A percentile compares a stretch with the other conserved stretches of the same genome.
phyloP scores from a whole-genome alignment of 2,888 invertebrate species.

The Antitype chi region DNA sequence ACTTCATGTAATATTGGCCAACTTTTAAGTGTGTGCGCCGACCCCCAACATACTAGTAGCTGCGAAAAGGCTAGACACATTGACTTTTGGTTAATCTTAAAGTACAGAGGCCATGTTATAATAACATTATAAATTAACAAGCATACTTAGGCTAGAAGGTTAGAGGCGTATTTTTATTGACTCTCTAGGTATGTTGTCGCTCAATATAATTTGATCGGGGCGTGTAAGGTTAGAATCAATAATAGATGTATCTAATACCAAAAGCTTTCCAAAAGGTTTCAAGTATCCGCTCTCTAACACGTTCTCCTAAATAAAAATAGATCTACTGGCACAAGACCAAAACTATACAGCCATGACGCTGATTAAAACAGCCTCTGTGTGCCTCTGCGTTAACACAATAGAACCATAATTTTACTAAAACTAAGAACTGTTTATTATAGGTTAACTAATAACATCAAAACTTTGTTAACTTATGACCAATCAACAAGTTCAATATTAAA shows the following conservation, averaged over 20 bases:
- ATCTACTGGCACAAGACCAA: constrained; percentile 35
- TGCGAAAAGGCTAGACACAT: too few relatives aligned
- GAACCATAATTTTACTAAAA: neutral
- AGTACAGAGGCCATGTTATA: too few relatives aligned
- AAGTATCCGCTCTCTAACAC: constrained; percentile 26
- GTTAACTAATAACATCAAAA: neutral
- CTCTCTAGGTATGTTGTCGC: neutral
- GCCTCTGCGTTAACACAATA: neutral
- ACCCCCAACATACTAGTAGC: too few relatives aligned
- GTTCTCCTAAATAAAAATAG: constrained; percentile 38
- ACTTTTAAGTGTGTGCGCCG: too few relatives aligned
- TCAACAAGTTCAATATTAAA: constrained; percentile 27
- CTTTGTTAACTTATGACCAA: neutral
- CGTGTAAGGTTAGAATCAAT: neutral
- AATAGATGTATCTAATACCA: constrained; percentile 14
- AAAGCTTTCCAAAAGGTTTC: neutral
- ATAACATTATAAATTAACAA: neutral
- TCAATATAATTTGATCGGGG: neutral
- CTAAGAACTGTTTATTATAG: neutral
- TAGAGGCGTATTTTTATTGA: neutral
- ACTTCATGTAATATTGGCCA: too few relatives aligned
- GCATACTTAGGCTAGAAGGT: neutral
- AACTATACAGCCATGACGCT: constrained; percentile 13
- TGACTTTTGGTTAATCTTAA: neutral
- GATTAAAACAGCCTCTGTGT: neutral